Conservation (phyloP, 2,888 invertebrate genomes). For the Pandemis cinnamomeana region DNA sequence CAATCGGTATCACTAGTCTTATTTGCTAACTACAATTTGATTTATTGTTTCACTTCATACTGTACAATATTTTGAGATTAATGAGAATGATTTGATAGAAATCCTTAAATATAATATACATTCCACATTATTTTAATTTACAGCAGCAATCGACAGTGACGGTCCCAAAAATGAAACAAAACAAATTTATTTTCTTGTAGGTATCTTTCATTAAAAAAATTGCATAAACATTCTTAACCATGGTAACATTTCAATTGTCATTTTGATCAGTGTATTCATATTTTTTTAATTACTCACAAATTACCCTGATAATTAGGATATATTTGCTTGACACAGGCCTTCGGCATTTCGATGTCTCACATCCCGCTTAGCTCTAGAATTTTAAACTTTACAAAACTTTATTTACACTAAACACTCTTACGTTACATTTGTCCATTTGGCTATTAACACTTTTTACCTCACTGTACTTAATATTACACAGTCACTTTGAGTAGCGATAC, state of each 20-base stretch:
- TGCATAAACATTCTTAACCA: too few species aligned
- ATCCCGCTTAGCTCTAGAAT: slow-evolving; percentile 41
- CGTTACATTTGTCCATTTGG: slow-evolving; percentile 31
- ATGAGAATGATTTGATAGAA: slow-evolving; percentile 31
- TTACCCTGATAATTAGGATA: slow-evolving; percentile 74
- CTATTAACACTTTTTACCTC: slow-evolving; percentile 25
- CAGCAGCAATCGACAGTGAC: background rate
- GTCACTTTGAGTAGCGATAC: slow-evolving; percentile 44
- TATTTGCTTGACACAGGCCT: slow-evolving; percentile 57
- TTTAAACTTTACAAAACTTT: slow-evolving; percentile 28
- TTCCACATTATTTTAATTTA: slow-evolving; percentile 18
- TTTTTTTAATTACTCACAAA: slow-evolving; percentile 6
- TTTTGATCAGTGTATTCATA: background rate
- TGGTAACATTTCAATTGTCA: background rate
- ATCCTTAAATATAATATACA: slow-evolving; percentile 16
- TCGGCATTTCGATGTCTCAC: slow-evolving; percentile 54
- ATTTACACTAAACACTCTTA: slow-evolving; percentile 40
- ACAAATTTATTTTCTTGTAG: background rate
- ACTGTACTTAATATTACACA: slow-evolving; percentile 34
- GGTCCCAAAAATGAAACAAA: background rate
- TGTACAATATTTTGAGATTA: slow-evolving; percentile 23
- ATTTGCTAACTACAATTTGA: slow-evolving; percentile 31
- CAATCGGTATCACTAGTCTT: slow-evolving; percentile 55
- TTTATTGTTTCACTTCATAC: slow-evolving; percentile 33
- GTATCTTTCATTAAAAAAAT: too few species aligned